Base-by-base conservation (phyloP, 2,888 invertebrate genomes). In the Terebella lapidaria region DNA sequence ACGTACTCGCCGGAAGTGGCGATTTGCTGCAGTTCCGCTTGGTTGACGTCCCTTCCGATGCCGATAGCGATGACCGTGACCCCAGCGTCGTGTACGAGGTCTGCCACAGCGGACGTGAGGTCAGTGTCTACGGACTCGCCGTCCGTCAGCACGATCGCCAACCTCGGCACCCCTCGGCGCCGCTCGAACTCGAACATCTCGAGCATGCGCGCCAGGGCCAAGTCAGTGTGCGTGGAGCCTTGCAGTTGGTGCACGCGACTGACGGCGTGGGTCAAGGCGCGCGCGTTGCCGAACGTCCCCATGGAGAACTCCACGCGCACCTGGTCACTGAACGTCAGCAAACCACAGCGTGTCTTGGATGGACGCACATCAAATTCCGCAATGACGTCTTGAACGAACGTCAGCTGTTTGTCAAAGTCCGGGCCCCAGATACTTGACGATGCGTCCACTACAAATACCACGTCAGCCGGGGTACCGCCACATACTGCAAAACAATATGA, bases 61-160 rank as follows among this genome's bases (percentile, higher is more conserved):
- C 77, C 77, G 30, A 77, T 70, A 35, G 76, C 71, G 61, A 76
- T 74, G 30, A 76, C 57, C 55, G 72, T 70, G 49, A 75, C 73
- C 2, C 74, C 74, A 10, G 68, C 68, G 24, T 71, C 62, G 1
- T 64, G 61, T 0, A 70, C 71, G 22, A 65, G 68, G 22, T 58
- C 22, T 1, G 75, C 74, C 20, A 71, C 68, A 2, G 42, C 24
- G 18, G 58, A 58, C 3, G 75, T 74, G 47, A 59, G 58, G 18
- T 27, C 25, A 1, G 62, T 58, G 47, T 70, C 58, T 22, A 70
- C 68, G 0, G 75, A 75, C 45, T 65, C 60, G 3, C 76, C 77
- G 62, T 77, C 77, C 1, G 77, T 77, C 51, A 77, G 68, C 22
- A 77, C 72, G 3, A 77, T 63, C 22, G 68, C 72, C 35, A 77